These are phyloP conservation scores for Odontocolon sp. DNA, from an alignment of 2,888 invertebrate genomes.

Conservation along the genomic window DNA sequence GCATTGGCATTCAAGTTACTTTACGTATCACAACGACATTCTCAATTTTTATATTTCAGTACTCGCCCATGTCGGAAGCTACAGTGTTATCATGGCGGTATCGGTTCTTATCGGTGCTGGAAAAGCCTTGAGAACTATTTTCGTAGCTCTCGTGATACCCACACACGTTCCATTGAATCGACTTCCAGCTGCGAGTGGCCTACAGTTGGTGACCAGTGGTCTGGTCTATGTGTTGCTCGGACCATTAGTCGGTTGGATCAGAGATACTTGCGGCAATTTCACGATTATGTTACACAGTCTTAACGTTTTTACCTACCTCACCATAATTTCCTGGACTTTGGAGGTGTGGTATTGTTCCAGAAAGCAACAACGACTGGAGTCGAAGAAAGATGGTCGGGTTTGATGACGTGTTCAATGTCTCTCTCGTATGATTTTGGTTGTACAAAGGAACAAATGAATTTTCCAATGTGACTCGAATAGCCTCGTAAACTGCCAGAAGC, in stretches of 20 bases:
- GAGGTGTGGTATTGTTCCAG: constrained; percentile 80
- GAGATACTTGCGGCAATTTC: constrained; percentile 84
- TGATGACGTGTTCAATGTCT: background rate
- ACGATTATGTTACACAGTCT: constrained; percentile 85
- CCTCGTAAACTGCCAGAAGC: background rate
- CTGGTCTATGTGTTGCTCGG: constrained; percentile 84
- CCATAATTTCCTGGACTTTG: constrained; percentile 85
- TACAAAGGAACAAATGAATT: background rate
- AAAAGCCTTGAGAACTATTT: constrained; percentile 88
- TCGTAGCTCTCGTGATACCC: constrained; percentile 88
- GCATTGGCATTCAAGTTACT: no score
- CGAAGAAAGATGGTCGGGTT: background rate
- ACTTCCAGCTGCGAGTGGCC: constrained; percentile 87
- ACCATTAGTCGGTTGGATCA: constrained; percentile 86
- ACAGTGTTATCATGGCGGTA: constrained; percentile 83
- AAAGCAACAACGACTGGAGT: constrained; percentile 39
- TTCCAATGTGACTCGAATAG: background rate
- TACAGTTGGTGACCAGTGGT: constrained; percentile 87
- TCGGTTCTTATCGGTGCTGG: constrained; percentile 87
- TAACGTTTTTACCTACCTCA: constrained; percentile 85
- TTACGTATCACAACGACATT: background rate
- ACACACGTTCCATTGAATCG: constrained; percentile 87
- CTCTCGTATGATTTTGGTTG: background rate
- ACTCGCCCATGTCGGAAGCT: constrained; percentile 84
- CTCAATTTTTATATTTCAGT: constrained; percentile 79